phyloP scores from a whole-genome alignment of 2,888 invertebrate species.

The Encarsia formosa region DNA sequence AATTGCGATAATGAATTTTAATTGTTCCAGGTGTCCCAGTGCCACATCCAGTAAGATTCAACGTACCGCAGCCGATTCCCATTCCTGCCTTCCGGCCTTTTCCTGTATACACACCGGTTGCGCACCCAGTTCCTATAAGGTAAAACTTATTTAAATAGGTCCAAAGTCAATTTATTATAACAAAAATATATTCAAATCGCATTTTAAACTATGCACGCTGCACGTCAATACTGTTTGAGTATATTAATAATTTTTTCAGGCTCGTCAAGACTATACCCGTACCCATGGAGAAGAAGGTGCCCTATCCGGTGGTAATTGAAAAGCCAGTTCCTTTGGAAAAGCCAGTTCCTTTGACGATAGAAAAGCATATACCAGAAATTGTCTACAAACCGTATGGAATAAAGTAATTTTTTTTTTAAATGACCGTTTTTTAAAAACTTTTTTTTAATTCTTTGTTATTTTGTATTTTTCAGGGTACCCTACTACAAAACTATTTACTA shows the following conservation, averaged over 20 bases:
- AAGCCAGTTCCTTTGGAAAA: constrained; percentile 66
- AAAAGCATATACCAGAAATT: constrained; percentile 66
- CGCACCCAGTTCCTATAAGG: constrained; percentile 65
- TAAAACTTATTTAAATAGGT: too few species aligned
- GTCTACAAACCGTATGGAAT: constrained; percentile 68
- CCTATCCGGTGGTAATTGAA: constrained; percentile 65
- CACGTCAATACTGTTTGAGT: too few species aligned
- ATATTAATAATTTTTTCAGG: too few species aligned
- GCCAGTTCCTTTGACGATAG: constrained; percentile 65
- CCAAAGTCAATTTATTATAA: too few species aligned
- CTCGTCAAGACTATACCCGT: constrained; percentile 66
- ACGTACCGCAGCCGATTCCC: constrained; percentile 57
- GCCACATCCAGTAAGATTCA: constrained; percentile 60
- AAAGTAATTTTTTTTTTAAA: too few species aligned
- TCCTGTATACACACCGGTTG: constrained; percentile 66
- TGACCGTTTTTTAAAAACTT: too few species aligned
- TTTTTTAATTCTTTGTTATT: too few species aligned
- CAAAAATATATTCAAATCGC: too few species aligned
- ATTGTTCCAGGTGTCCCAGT: constrained; percentile 55
- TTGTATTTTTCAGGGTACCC: too few species aligned
- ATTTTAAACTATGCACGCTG: too few species aligned
- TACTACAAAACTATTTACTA: constrained; percentile 70
- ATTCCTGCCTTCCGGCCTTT: constrained; percentile 64
- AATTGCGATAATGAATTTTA: too few species aligned
- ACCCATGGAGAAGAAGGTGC: constrained; percentile 69